A percentile compares a stretch with the other conserved stretches of the same genome.
These are phyloP conservation scores for Ahaetulla prasina DNA, from an alignment of 2,113 vertebrate genomes.

Conservation along the genomic window DNA sequence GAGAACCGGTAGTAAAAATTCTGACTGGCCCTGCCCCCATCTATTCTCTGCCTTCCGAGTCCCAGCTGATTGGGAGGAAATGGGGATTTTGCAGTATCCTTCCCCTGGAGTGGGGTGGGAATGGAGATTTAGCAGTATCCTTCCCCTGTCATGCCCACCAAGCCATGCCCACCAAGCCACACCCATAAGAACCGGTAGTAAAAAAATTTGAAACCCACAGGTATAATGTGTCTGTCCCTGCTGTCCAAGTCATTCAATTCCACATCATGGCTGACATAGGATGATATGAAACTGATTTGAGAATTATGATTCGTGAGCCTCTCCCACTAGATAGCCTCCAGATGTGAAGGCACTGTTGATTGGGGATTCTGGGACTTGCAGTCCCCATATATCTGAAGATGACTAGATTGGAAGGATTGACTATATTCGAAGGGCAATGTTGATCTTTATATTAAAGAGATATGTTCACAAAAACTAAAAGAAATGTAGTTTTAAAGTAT, in stretches of 20 bases:
- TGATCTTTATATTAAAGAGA: constrained; percentile 26
- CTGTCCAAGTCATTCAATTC: neutral
- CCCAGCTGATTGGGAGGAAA: too few relatives aligned
- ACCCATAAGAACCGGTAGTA: too few relatives aligned
- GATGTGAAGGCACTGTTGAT: neutral
- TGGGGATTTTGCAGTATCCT: too few relatives aligned
- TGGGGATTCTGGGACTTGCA: neutral
- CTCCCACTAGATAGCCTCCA: neutral
- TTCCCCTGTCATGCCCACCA: too few relatives aligned
- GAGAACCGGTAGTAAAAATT: too few relatives aligned
- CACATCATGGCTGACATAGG: neutral
- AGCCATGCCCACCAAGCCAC: too few relatives aligned
- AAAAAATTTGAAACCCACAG: too few relatives aligned
- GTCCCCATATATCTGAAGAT: neutral
- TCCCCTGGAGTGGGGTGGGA: too few relatives aligned
- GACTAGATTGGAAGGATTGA: neutral
- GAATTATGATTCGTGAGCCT: neutral
- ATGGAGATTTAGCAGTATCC: too few relatives aligned
- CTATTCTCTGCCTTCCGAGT: too few relatives aligned
- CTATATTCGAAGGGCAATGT: neutral
- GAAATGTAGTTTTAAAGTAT: neutral
- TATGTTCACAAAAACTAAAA: constrained; percentile 17
- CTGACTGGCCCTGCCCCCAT: too few relatives aligned
- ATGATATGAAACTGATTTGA: neutral
- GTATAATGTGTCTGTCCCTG: neutral